Evolutionary conservation across 64 coral and sea anemone species (phyloP), one percentile per base, ranked within the genome.

Genomic region (Platygyra sinensis): DNA sequence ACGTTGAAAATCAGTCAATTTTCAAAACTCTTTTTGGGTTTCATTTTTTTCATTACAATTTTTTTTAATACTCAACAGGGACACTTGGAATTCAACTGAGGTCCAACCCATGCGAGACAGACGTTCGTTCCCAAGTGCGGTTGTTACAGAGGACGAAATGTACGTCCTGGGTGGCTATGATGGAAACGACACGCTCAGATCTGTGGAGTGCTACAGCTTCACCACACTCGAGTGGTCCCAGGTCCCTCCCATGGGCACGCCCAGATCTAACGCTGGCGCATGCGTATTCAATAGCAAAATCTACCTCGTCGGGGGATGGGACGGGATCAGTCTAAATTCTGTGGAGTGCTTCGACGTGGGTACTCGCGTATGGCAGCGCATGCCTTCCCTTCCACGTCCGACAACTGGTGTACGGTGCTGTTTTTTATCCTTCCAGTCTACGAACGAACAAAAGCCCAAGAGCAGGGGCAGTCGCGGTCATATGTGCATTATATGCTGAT

Each of bases 211-310:
- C 9, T 99, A 96, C 91, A 93, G 85, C 84, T 99, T 99, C 51
- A 80, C 89, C 52, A 80, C 97, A 9, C 88, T 91, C 31, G 94
- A 93, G 28, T 99, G 97, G 97, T 91, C 91, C 6, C 87, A 92
- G 59, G 78, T 99, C 33, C 72, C 97, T 60, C 90, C 97, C 7
- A 99, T 99, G 97, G 76, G 72, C 38, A 94, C 95, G 7, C 94
- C 97, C 27, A 87, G 97, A 74, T 99, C 97, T 62, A 99, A 99
- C 75, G 97, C 97, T 4, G 97, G 97, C 42, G 94, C 97, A 64
- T 94, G 94, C 9, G 97, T 99, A 49, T 95, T 96, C 50, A 99
- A 99, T 86, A 99, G 88, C 78, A 99, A 99, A 72, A 99, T 99
- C 30, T 99, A 91, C 73, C 72, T 99, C 19, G 97, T 99, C 13